Conservation (phyloP, 2,797 vertebrate genomes). For the Melopsittacus undulatus region DNA sequence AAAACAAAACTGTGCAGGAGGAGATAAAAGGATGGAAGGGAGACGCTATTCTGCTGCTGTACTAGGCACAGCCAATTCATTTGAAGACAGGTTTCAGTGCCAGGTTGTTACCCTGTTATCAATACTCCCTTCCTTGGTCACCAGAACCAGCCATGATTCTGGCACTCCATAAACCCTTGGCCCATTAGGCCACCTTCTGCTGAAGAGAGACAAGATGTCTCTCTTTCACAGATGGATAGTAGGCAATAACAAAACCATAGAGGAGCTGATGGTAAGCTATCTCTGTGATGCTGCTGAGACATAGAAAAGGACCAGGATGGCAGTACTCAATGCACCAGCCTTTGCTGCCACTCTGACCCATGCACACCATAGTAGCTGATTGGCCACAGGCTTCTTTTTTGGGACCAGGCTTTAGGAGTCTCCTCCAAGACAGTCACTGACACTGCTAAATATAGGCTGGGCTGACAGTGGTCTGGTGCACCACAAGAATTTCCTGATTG, state of each 20-base stretch:
- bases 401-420: neutral
- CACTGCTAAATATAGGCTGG: neutral
- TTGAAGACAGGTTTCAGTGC: neutral
- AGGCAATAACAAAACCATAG: rapidly evolving
- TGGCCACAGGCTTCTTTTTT: neutral
- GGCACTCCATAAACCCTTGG: neutral
- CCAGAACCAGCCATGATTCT: neutral
- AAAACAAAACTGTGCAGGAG: neutral
- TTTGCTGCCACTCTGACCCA: neutral
- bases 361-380: rapidly evolving
- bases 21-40: neutral
- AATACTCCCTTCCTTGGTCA: neutral
- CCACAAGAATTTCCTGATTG: constrained; percentile 4
- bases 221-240: neutral
- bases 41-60: neutral
- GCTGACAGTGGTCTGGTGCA: neutral
- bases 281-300: rapidly evolving
- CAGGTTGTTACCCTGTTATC: neutral
- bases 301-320: neutral
- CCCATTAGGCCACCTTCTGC: neutral
- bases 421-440: constrained; percentile 2
- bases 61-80: no score
- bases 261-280: neutral
- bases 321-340: rapidly evolving
- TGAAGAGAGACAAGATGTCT: neutral